Percentiles rank a stretch among this genome's conserved stretches.
These are phyloP conservation scores for Pitangus sulphuratus DNA, from an alignment of 2,797 vertebrate species.

Conservation along the genomic window DNA sequence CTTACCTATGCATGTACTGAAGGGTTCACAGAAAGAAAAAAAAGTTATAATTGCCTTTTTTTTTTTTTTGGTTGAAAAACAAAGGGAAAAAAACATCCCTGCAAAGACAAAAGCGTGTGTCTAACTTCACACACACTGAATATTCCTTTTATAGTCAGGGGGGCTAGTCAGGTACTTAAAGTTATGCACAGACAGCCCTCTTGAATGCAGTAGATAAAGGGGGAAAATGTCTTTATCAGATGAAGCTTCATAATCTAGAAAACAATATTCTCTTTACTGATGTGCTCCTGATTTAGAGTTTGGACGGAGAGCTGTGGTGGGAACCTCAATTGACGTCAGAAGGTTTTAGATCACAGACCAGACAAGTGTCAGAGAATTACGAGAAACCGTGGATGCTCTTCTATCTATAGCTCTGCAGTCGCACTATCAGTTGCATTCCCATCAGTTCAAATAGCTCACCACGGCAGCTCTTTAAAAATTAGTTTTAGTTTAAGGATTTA, in stretches of 20 bases:
- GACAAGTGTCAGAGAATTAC: constrained; percentile 43
- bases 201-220: background rate
- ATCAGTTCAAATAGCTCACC: background rate
- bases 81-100: background rate
- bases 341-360: constrained; percentile 58
- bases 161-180: background rate
- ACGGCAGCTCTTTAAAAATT: background rate
- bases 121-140: background rate
- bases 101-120: constrained; percentile 13
- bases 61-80: background rate
- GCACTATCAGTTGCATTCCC: background rate
- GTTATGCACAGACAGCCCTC: background rate
- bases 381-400: background rate
- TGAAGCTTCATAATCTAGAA: background rate
- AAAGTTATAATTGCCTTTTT: background rate
- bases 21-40: background rate
- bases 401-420: constrained; percentile 57
- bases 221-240: background rate
- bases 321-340: constrained; percentile 48
- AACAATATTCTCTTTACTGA: background rate
- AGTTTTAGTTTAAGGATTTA: constrained; percentile 7
- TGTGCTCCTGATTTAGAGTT: background rate
- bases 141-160: constrained; percentile 52
- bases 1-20: background rate
- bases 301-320: background rate